Base-by-base conservation (phyloP, 1,140 invertebrate genomes). In the Drosophila santomea region DNA sequence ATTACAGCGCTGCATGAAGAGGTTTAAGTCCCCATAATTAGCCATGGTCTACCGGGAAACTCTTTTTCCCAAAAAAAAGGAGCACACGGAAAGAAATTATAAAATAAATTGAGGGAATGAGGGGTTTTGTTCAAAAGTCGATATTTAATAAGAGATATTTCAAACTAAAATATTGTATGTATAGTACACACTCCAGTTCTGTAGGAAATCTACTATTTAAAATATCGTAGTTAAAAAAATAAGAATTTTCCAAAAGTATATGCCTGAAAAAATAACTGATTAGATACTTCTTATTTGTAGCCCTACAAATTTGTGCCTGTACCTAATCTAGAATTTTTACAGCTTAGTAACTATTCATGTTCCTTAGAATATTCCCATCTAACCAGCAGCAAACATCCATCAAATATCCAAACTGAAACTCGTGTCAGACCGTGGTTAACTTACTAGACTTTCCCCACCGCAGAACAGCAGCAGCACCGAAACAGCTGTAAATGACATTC, bases 401-500 rank as follows among this genome's bases (percentile, higher is more conserved):
- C 76, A 80, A 63, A 44, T 41, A 45, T 44, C 45, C 1, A 52
- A 54, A 51, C 74, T 41, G 0, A 52, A 54, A 51, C 74, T 41
- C 63, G 54, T 73, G 73, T 77, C 60, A 61, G 61, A 63, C 61
- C 45, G 35, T 71, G 52, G 56, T 50, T 28, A 45, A 32, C 64
- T 17, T 17, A 43, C 32, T 32, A 32, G 7, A 32, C 68, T 71
- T 72, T 71, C 64, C 64, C 64, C 60, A n/a, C 45, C 60, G 64
- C 60, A 36, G 39, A 55, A n/a, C 60, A 52, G 61, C 60, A 20
- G 25, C 25, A 20, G 25, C 25, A 63, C 28, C 44, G 71, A 60
- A 86, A 86, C 83, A 88, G 79, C 83, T 88, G 83, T 88, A 88
- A 89, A 72, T 88, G 83, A 88, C 83, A 88, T 88, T 88, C 80